Evolutionary conservation across 2,888 invertebrate species (phyloP).

Genomic region (Conchocele bisecta): DNA sequence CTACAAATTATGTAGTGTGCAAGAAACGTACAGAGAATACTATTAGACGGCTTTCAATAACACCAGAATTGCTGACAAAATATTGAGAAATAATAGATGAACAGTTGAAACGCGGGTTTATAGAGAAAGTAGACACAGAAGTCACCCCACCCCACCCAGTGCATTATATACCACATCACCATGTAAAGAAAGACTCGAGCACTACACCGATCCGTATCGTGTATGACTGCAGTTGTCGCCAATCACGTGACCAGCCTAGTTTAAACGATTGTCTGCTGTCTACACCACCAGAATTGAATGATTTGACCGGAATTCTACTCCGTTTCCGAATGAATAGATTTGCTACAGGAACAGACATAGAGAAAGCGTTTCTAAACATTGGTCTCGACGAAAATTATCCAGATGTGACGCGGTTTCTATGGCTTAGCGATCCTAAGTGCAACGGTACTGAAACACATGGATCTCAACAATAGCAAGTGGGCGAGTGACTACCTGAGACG

Average conservation of each 20-base stretch:
- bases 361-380: constrained; percentile 41
- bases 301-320: constrained; percentile 36
- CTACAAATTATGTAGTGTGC: constrained; percentile 7
- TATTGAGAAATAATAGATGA: constrained; percentile 24
- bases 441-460: constrained; percentile 21
- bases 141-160: not conserved
- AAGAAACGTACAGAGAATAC: constrained; percentile 9
- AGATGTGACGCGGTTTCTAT: constrained; percentile 41
- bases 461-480: not conserved
- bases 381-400: constrained; percentile 27
- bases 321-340: constrained; percentile 35
- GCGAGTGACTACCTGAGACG: not conserved
- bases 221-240: constrained; percentile 33
- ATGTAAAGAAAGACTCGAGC: constrained; percentile 29
- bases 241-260: constrained; percentile 18
- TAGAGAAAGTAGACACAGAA: constrained; percentile 2
- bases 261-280: constrained; percentile 49
- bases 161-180: constrained; percentile 36
- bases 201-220: constrained; percentile 45
- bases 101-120: constrained; percentile 16
- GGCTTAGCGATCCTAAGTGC: constrained; percentile 47
- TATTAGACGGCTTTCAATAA: constrained; percentile 10
- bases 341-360: constrained; percentile 41
- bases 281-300: constrained; percentile 37
- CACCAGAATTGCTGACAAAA: constrained; percentile 5